Percentiles rank a stretch among this genome's conserved stretches.
phyloP scores from a whole-genome alignment of 2,888 invertebrate genomes.

The Chymomyza procnemis region DNA sequence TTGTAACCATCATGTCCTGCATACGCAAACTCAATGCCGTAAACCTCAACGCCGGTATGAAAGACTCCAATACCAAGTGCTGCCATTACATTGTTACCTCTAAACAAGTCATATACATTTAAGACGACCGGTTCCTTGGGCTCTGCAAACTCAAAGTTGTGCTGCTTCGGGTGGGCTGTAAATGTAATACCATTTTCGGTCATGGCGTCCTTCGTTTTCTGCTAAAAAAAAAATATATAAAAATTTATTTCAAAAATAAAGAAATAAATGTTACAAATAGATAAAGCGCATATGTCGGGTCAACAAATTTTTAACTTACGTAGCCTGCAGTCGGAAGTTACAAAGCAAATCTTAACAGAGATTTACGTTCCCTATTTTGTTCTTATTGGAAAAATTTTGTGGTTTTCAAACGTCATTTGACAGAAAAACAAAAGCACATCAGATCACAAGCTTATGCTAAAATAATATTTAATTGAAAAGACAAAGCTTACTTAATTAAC shows the following conservation, averaged over 20 bases:
- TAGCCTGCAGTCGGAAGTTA: no score
- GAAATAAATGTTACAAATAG: no score
- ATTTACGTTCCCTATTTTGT: not conserved
- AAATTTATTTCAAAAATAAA: not conserved
- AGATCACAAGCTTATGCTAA: no score
- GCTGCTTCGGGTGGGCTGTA: no score
- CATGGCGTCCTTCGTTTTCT: not conserved
- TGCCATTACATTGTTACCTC: conserved; percentile 95
- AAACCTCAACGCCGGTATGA: conserved; percentile 96
- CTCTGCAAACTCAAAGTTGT: no score
- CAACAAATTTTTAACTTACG: no score
- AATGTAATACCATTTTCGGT: not conserved
- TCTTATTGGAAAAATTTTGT: not conserved
- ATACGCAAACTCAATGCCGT: conserved; percentile 85
- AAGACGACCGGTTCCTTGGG: conserved; percentile 87
- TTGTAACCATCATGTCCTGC: conserved; percentile 95
- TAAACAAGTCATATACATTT: conserved; percentile 98
- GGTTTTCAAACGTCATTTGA: not conserved
- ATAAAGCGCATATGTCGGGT: no score
- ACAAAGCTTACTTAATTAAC: no score
- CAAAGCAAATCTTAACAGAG: not conserved
- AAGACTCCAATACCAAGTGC: conserved; percentile 96
- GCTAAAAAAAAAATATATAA: not conserved
- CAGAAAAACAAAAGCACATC: not conserved
- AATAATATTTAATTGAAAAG: no score